Conservation (phyloP, 2,113 vertebrate species). For the Leucopternis melanops region DNA sequence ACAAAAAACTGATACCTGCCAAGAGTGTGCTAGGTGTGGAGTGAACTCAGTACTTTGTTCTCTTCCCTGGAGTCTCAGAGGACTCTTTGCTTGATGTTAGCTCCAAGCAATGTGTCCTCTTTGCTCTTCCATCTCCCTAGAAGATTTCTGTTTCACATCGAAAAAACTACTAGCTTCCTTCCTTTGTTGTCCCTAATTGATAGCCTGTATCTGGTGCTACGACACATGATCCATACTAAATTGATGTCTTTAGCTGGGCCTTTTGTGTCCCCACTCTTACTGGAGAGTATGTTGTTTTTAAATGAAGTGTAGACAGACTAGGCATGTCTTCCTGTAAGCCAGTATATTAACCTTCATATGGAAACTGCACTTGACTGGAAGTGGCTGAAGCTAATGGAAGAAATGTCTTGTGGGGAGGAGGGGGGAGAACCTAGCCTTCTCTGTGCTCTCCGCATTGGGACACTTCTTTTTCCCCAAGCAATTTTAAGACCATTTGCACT, state of each 20-base stretch:
- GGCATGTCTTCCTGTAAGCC: background rate
- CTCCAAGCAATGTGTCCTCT: background rate
- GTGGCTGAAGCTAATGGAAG: background rate
- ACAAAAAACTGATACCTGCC: background rate
- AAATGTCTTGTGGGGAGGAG: background rate
- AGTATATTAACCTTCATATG: background rate
- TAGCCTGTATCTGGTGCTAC: background rate
- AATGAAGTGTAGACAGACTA: background rate
- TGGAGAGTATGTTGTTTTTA: background rate
- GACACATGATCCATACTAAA: background rate
- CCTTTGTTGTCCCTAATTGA: background rate
- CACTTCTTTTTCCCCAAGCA: background rate
- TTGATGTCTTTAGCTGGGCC: background rate
- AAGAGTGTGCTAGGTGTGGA: background rate
- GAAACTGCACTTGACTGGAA: background rate
- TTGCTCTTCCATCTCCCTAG: background rate
- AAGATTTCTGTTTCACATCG: background rate
- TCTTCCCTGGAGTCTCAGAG: background rate
- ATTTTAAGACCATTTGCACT: too few relatives aligned
- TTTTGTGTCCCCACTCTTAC: background rate
- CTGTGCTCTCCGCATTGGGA: rapidly evolving
- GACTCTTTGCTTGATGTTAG: background rate
- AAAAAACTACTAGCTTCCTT: background rate
- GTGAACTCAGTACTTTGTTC: background rate
- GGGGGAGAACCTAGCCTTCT: background rate